Evolutionary conservation across 2,888 invertebrate genomes (phyloP).

Genomic region (Leucophora obtusa): DNA sequence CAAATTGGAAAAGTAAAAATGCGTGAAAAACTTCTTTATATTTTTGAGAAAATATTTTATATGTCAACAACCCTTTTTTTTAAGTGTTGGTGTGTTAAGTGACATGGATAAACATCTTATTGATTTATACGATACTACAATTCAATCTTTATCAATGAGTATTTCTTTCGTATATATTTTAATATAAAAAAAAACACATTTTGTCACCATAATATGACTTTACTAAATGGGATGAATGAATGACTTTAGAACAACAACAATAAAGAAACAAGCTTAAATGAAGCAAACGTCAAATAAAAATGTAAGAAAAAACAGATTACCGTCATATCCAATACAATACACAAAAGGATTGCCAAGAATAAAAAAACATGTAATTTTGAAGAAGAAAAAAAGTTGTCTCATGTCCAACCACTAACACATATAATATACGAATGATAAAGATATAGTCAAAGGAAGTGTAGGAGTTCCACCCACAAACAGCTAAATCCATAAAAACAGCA

Average conservation of each 20-base stretch:
- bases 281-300: conserved; percentile 34
- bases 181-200: conserved; percentile 9
- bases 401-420: conserved; percentile 10
- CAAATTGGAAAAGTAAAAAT: conserved; percentile 8
- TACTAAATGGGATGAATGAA: neutral
- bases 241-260: neutral
- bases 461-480: neutral
- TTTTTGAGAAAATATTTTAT: neutral
- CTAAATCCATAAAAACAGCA: neutral
- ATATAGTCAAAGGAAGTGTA: neutral
- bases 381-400: conserved; percentile 18
- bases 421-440: neutral
- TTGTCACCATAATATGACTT: conserved; percentile 21
- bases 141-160: conserved; percentile 22
- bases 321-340: conserved; percentile 39
- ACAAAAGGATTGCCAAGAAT: neutral
- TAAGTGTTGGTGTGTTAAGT: conserved; percentile 23
- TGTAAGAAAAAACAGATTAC: conserved; percentile 23
- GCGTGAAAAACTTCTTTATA: neutral
- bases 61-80: conserved; percentile 35
- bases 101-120: conserved; percentile 48
- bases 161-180: neutral
- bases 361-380: conserved; percentile 2
- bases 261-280: neutral
- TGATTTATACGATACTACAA: conserved; percentile 29